Base-by-base conservation (phyloP, 2,113 vertebrate species). In the Peucedramus taeniatus region DNA sequence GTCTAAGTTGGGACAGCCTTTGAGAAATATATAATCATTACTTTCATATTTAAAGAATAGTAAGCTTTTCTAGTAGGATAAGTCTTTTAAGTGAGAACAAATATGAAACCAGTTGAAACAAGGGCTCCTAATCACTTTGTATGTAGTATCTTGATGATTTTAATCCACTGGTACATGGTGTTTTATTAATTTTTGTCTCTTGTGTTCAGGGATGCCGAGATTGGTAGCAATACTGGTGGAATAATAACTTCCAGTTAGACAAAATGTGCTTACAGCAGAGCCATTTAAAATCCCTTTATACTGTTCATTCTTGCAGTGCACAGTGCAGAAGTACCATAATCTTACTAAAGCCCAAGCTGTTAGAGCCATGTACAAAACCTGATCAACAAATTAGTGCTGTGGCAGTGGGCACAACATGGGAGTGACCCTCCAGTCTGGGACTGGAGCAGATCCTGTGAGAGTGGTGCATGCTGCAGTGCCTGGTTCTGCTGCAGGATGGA, bases 401-500 rank as follows among this genome's bases (percentile, higher is more conserved):
- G 51, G 44, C 19, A 74, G 70, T 17, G 50, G 12, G 54, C 60
- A 31, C 18, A 35, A 6, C 2, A 2, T 1, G 6, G 6, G 2
- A 72, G 57, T 30, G 47, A 7, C 17, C 87, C 70, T 63, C 6
- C 39, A 10, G 68, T 26, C 31, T 35, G 17, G 14, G 27, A 3
- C 23, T 5, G 51, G 53, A 40, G 60, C 39, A 15, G n/a, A 11
- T 66, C 15, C 59, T 22, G 8, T 59, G 45, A 14, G 56, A 54
- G 14, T 13, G 44, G 28, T 4, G 0, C 9, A 0, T 2, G 4
- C 49, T 24, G 44, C 33, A 4, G 23, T 17, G 60, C 9, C 39
- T 22, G 44, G 2, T 35, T 13, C 27, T 64, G 47, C 63, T 42
- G 83, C 47, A 27, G 44, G 54, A 5, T 8, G 20, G 56, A 71